Evolutionary conservation across 2,888 invertebrate genomes (phyloP).

Genomic region (Sarcophaga rosellei): DNA sequence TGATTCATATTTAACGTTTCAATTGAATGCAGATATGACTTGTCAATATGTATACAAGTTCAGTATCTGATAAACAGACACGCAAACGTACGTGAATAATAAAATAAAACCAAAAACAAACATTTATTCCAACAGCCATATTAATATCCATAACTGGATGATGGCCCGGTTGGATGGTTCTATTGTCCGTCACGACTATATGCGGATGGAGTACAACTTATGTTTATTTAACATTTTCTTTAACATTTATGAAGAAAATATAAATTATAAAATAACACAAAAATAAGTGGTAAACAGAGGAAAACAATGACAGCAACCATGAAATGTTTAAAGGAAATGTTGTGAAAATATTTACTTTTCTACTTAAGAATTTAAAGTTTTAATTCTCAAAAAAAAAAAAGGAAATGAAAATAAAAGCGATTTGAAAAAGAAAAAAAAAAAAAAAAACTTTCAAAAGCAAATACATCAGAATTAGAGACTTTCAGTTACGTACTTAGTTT

Average conservation of each 20-base stretch:
- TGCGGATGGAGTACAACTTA: neutral
- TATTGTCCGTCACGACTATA: neutral
- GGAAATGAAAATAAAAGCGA: neutral
- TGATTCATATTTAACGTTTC: constrained; percentile 42
- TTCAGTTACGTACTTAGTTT: too few relatives aligned
- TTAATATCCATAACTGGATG: neutral
- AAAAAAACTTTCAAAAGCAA: too few relatives aligned
- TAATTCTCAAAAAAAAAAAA: constrained; percentile 17
- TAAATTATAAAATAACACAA: constrained; percentile 72
- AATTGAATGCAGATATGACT: constrained; percentile 59
- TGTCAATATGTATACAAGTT: constrained; percentile 60
- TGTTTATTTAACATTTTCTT: constrained; percentile 13
- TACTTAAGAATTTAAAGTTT: constrained; percentile 79
- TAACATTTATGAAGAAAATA: constrained; percentile 73
- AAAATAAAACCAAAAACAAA: constrained; percentile 49
- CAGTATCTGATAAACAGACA: neutral
- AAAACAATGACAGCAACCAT: neutral
- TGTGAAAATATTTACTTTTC: constrained; percentile 80
- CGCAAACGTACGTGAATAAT: constrained; percentile 22
- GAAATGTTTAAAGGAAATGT: constrained; percentile 67
- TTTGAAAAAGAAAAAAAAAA: neutral
- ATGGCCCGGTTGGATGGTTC: neutral
- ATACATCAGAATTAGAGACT: too few relatives aligned
- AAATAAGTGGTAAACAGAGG: neutral
- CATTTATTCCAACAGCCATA: constrained; percentile 32